Evolutionary conservation across 2,888 invertebrate genomes (phyloP), one percentile per base, ranked within the genome.

Genomic region (Pandemis cinnamomeana): DNA sequence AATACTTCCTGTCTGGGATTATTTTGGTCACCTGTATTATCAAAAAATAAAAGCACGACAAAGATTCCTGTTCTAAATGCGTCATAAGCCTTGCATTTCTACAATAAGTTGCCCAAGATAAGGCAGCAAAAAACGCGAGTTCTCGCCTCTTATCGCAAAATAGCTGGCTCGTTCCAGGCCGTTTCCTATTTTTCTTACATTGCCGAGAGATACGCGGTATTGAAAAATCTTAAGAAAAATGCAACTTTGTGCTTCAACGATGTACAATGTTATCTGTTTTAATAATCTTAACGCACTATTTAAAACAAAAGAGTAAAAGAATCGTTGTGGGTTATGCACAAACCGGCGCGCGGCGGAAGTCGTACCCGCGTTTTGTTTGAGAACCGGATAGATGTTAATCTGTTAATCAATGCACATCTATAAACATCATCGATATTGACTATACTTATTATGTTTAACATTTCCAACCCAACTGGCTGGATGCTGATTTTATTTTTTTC

Each of bases 171-270:
- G 78, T 81, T 80, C 79, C 80, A 81, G 77, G 73, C 72, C 75
- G 68, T 80, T 81, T 79, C 79, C 80, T 82, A 80, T 80, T 84
- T 82, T 84, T 82, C 82, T 85, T 83, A 78, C 78, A 82, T 78
- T 78, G 80, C 78, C 82, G 80, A 83, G 82, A 86, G 84, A 88
- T 87, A 81, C 75, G 77, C 76, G 83, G 86, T 88, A 82, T 76
- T 76, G 71, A 74, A 74, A 61, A 67, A 74, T 74, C 61, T 74
- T 53, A 53, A 64, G 76, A 70, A 72, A 75, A 76, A 72, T 72
- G 67, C 75, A 71, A 71, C 67, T 71, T 75, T 68, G 71, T 71
- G 67, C 58, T 67, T 64, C 66, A 75, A 46, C 67, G 71, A 75
- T 68, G 71, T 75, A 71, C 67, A 80, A 80, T 68, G 70, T 80